phyloP scores from a whole-genome alignment of 2,797 vertebrate species.

The Anguilla anguilla region DNA sequence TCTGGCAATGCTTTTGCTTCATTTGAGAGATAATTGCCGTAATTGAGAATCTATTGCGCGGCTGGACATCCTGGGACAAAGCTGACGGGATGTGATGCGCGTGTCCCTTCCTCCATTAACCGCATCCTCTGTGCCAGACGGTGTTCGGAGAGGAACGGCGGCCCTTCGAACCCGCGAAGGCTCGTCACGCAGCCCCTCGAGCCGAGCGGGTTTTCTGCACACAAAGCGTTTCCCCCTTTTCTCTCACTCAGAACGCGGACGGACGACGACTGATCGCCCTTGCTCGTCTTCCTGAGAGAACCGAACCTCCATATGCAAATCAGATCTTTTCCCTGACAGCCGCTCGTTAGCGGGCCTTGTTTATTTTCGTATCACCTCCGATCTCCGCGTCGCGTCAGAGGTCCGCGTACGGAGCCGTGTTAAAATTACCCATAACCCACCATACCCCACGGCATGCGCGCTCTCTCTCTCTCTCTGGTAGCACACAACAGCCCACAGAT shows the following conservation, averaged over 20 bases:
- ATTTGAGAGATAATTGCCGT: neutral
- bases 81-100: neutral
- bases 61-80: neutral
- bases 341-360: slow-evolving; percentile 5
- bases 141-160: too few species aligned
- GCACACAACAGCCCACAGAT: slow-evolving; percentile 30
- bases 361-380: slow-evolving; percentile 15
- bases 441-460: slow-evolving; percentile 8
- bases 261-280: slow-evolving; percentile 9
- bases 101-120: neutral
- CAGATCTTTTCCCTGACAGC: slow-evolving; percentile 19
- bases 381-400: neutral
- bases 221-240: neutral
- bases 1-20: neutral
- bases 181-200: neutral
- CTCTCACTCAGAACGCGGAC: neutral
- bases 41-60: neutral
- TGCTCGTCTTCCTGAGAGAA: neutral
- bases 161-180: too few species aligned
- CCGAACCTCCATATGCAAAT: slow-evolving; percentile 21
- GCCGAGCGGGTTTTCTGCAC: neutral
- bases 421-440: slow-evolving; percentile 26
- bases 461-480: slow-evolving; percentile 30
- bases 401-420: slow-evolving; percentile 18
- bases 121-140: too few species aligned